Conservation (phyloP, 2,888 invertebrate genomes). For the Carterocephalus palaemon region DNA sequence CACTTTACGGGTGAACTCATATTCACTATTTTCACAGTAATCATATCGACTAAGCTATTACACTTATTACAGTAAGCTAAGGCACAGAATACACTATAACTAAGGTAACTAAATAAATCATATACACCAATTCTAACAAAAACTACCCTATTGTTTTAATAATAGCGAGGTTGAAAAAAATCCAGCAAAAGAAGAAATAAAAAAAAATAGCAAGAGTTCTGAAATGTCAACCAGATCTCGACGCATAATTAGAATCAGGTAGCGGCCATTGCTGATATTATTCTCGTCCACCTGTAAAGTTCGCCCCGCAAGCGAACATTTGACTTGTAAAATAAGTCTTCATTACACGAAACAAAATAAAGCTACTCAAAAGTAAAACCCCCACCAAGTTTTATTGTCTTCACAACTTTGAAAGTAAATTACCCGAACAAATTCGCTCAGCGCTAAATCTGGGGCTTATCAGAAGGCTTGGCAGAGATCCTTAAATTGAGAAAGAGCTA, state of each 20-base stretch:
- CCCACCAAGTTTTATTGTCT: slow-evolving; percentile 71
- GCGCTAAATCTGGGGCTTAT: slow-evolving; percentile 73
- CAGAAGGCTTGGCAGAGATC: slow-evolving; percentile 61
- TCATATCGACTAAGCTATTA: too few relatives aligned
- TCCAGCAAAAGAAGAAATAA: neutral
- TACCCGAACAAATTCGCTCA: slow-evolving; percentile 74
- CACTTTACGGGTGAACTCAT: too few relatives aligned
- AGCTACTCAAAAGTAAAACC: slow-evolving; percentile 57
- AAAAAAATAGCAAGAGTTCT: slow-evolving; percentile 5
- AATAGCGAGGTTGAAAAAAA: neutral
- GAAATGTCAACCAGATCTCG: slow-evolving; percentile 19
- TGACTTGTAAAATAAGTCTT: slow-evolving; percentile 55
- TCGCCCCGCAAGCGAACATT: slow-evolving; percentile 35
- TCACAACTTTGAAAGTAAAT: slow-evolving; percentile 73
- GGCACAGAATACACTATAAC: too few relatives aligned
- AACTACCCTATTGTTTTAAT: neutral
- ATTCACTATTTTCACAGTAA: too few relatives aligned
- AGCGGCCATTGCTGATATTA: slow-evolving; percentile 20
- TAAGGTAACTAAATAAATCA: too few relatives aligned
- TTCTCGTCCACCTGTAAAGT: slow-evolving; percentile 28
- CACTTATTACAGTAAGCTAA: too few relatives aligned
- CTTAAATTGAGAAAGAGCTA: slow-evolving; percentile 70
- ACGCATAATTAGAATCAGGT: slow-evolving; percentile 22
- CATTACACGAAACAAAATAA: slow-evolving; percentile 61
- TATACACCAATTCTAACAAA: too few relatives aligned